Conservation (phyloP, 2,888 invertebrate species). For the Cheiracanthium punctorium region DNA sequence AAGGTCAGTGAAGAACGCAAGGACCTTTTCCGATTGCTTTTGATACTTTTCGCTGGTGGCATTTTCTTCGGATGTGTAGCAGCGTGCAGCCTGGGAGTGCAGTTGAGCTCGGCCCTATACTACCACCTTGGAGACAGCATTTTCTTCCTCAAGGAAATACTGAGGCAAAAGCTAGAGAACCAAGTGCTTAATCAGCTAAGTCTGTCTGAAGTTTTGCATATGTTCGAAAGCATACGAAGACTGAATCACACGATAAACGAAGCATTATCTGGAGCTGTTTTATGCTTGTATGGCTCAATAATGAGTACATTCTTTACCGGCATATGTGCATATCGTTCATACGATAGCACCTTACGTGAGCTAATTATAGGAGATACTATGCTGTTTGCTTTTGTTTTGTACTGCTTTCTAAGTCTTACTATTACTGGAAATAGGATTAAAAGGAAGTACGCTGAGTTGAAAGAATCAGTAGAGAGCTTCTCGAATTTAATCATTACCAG, state of each 20-base stretch:
- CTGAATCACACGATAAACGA: not conserved
- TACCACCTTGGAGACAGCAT: slow-evolving; percentile 21
- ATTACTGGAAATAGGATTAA: not conserved
- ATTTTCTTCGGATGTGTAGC: not conserved
- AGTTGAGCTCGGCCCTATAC: slow-evolving; percentile 22
- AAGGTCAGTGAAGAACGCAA: not conserved
- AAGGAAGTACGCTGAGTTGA: not conserved
- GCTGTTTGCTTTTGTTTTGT: not conserved
- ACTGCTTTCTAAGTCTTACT: slow-evolving; percentile 10
- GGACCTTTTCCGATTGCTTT: not conserved
- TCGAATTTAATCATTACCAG: not conserved
- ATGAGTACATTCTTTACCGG: slow-evolving; percentile 39
- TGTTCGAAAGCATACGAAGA: slow-evolving; percentile 1
- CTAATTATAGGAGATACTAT: not conserved
- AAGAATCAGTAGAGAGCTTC: not conserved
- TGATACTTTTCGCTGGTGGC: not conserved
- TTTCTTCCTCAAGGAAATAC: not conserved
- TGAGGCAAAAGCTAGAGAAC: slow-evolving; percentile 21
- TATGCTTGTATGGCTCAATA: slow-evolving; percentile 19
- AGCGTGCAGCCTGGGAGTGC: not conserved
- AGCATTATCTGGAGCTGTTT: slow-evolving; percentile 4
- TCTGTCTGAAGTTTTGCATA: not conserved
- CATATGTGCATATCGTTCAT: not conserved
- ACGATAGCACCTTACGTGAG: not conserved
- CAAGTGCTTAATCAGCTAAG: not conserved